phyloP scores from a whole-genome alignment of 92 coral and sea anemone species.

The Diadumene lineata region DNA sequence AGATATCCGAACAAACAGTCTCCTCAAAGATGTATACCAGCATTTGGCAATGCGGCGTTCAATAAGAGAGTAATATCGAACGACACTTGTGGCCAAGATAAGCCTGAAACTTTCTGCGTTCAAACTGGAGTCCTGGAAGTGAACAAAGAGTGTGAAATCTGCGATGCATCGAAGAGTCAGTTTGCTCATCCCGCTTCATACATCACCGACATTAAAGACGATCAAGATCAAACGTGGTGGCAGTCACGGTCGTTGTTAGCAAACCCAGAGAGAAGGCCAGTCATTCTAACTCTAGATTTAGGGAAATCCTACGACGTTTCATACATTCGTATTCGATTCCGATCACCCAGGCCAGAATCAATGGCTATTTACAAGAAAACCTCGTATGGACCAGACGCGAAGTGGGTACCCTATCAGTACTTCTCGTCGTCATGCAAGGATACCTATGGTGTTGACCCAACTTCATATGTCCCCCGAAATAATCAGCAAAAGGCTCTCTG shows the following conservation, averaged over 20 bases:
- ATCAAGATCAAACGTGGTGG: conserved; percentile 96
- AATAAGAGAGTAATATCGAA: conserved; percentile 70
- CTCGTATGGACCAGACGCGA: conserved; percentile 58
- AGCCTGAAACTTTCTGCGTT: conserved; percentile 81
- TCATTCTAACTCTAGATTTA: conserved; percentile 78
- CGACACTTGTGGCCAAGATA: conserved; percentile 93
- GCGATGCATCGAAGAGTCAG: conserved; percentile 49
- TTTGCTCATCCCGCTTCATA: conserved; percentile 65
- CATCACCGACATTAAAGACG: conserved; percentile 94
- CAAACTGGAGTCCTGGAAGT: conserved; percentile 86
- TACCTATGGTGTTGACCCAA: conserved; percentile 56
- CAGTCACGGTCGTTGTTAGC: conserved; percentile 82
- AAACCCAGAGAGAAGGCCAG: conserved; percentile 59
- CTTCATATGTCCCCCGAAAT: conserved; percentile 39
- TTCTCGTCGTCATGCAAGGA: conserved; percentile 76
- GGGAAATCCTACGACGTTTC: conserved; percentile 96
- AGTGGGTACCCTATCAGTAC: conserved; percentile 94
- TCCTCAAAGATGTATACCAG: conserved; percentile 87
- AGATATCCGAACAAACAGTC: conserved; percentile 29
- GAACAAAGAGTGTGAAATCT: conserved; percentile 75
- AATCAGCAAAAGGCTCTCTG: conserved; percentile 87
- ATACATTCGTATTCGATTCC: conserved; percentile 89
- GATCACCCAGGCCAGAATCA: conserved; percentile 94
- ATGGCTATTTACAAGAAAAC: conserved; percentile 95
- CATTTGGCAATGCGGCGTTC: conserved; percentile 92